phyloP scores from a whole-genome alignment of 2,797 vertebrate genomes.

The Leptatherina wallacei region DNA sequence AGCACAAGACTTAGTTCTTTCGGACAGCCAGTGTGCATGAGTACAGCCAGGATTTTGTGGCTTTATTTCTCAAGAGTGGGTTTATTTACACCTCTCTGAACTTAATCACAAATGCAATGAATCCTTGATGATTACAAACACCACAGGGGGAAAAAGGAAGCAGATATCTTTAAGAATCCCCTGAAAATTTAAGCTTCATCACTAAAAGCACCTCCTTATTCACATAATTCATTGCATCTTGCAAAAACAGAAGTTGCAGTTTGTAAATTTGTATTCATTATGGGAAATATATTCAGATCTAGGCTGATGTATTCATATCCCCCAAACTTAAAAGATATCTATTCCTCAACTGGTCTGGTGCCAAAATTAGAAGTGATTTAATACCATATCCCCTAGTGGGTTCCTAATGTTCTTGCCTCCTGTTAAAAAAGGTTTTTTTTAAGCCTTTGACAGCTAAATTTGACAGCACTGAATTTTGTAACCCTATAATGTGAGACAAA shows the following conservation, averaged over 20 bases:
- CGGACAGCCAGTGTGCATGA: conserved; percentile 39
- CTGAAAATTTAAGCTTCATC: conserved; percentile 31
- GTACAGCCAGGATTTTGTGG: conserved; percentile 33
- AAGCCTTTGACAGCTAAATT: conserved; percentile 73
- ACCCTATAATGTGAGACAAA: conserved; percentile 75
- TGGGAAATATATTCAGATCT: conserved; percentile 13
- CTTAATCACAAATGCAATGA: conserved; percentile 55
- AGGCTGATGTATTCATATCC: conserved; percentile 15
- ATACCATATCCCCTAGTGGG: conserved; percentile 40
- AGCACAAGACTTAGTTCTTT: conserved; percentile 62
- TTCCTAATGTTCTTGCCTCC: conserved; percentile 57
- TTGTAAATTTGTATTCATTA: conserved; percentile 8
- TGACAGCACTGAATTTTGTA: conserved; percentile 69
- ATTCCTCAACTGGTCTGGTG: conserved; percentile 28
- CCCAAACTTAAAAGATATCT: conserved; percentile 32
- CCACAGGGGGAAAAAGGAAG: conserved; percentile 48
- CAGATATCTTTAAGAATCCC: conserved; percentile 33
- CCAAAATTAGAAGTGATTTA: conserved; percentile 45
- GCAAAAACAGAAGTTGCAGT: conserved; percentile 26
- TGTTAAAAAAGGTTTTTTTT: conserved; percentile 63
- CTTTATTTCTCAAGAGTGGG: conserved; percentile 40
- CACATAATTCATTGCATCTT: conserved; percentile 37
- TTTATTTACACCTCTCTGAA: conserved; percentile 44
- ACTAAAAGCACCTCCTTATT: conserved; percentile 25
- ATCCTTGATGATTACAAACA: conserved; percentile 57